These are phyloP conservation scores for Cyanistes caeruleus DNA, from an alignment of 2,113 vertebrate species.

Conservation along the genomic window DNA sequence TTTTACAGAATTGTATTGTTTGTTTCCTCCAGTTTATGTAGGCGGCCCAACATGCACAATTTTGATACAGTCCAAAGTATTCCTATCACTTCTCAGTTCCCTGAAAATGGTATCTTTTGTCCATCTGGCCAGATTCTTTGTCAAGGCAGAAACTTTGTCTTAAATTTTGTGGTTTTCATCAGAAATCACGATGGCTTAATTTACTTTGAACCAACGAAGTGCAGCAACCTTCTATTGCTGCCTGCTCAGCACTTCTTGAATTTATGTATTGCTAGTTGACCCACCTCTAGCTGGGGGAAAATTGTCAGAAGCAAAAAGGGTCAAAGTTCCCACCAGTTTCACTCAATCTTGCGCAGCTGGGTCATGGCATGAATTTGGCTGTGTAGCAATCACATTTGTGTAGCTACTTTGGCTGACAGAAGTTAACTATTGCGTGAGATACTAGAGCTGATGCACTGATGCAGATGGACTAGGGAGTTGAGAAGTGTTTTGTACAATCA, in stretches of 20 bases:
- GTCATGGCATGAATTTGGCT: not conserved
- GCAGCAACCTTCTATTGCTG: not conserved
- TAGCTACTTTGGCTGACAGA: not conserved
- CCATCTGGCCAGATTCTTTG: not conserved
- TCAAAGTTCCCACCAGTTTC: not conserved
- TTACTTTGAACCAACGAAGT: not conserved
- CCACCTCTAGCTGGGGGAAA: accelerated
- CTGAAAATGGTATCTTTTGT: not conserved
- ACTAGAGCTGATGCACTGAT: not conserved
- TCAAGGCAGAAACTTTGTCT: not conserved
- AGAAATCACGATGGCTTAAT: not conserved
- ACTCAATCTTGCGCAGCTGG: not conserved
- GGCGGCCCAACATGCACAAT: not conserved
- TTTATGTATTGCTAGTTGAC: not conserved
- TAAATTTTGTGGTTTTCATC: not conserved
- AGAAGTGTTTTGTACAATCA: not conserved
- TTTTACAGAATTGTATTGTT: not conserved
- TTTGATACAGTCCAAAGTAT: not conserved
- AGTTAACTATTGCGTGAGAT: not conserved
- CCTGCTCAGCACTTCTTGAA: not conserved
- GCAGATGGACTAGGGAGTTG: not conserved
- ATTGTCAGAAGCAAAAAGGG: not conserved
- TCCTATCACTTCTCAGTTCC: not conserved
- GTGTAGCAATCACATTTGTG: not conserved
- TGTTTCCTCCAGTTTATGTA: not conserved